Conservation (phyloP, 2,113 vertebrate genomes). For the Mellivora capensis region DNA sequence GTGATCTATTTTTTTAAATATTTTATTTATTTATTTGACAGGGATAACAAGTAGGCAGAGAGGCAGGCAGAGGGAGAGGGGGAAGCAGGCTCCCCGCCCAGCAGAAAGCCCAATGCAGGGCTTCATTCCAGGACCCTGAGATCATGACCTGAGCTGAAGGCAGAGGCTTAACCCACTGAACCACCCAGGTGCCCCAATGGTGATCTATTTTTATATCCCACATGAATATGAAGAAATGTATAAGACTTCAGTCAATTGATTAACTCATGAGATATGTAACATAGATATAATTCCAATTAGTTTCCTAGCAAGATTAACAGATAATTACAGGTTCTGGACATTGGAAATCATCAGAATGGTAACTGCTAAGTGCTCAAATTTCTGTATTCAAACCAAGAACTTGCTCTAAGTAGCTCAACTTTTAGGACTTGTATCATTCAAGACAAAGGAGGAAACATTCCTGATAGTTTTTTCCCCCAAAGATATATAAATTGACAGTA, state of each 20-base stretch:
- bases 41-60: no score
- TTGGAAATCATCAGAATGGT: background rate
- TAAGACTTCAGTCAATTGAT: background rate
- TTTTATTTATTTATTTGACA: no score
- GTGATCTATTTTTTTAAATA: background rate
- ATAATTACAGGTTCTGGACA: background rate
- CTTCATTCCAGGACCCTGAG: no score
- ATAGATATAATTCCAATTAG: background rate
- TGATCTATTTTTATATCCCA: background rate
- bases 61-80: no score
- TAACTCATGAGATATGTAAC: background rate
- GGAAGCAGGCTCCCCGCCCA: no score
- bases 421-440: background rate
- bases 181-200: background rate
- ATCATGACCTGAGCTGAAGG: no score
- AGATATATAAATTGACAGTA: background rate
- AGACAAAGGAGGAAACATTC: background rate
- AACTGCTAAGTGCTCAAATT: background rate
- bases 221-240: background rate
- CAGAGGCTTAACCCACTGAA: no score
- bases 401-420: background rate
- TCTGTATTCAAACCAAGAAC: background rate
- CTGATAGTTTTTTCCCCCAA: background rate
- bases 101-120: no score
- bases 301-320: slow-evolving; percentile 18